phyloP scores from a whole-genome alignment of 1,140 invertebrate species.

The Stenopsyche tienmushanensis region DNA sequence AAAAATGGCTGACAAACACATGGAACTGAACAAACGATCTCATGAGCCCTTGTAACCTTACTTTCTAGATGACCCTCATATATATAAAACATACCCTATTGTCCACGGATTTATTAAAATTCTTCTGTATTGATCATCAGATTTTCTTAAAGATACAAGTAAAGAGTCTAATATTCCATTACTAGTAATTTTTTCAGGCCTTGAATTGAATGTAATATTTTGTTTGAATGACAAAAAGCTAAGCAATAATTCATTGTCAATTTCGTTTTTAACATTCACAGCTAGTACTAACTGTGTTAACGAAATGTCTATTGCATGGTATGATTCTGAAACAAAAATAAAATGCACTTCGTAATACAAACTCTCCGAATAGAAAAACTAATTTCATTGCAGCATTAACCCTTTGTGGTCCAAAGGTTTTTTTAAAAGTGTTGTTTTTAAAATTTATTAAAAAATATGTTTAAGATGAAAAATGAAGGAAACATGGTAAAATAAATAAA shows the following conservation, averaged over 20 bases:
- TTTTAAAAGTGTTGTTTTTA: too few species aligned
- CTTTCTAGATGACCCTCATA: too few species aligned
- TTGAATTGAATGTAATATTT: conserved; percentile 47
- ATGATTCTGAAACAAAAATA: conserved; percentile 20
- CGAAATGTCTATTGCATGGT: conserved; percentile 47
- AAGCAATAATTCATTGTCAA: conserved; percentile 49
- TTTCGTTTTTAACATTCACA: conserved; percentile 47
- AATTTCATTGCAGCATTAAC: too few species aligned
- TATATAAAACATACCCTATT: conserved; percentile 43
- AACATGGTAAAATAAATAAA: too few species aligned
- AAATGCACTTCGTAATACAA: too few species aligned
- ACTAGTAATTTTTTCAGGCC: conserved; percentile 55
- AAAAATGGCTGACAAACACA: too few species aligned
- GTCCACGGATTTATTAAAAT: conserved; percentile 63
- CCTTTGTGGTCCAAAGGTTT: too few species aligned
- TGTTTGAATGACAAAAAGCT: conserved; percentile 52
- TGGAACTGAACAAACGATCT: too few species aligned
- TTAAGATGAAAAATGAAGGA: too few species aligned
- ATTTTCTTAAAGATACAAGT: conserved; percentile 48
- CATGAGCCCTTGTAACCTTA: too few species aligned
- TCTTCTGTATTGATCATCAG: conserved; percentile 48
- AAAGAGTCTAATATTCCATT: conserved; percentile 53
- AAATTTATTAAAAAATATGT: too few species aligned
- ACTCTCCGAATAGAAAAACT: too few species aligned
- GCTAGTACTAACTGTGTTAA: conserved; percentile 57